Conservation (phyloP, 2,888 invertebrate genomes). For the Chorisops tibialis region DNA sequence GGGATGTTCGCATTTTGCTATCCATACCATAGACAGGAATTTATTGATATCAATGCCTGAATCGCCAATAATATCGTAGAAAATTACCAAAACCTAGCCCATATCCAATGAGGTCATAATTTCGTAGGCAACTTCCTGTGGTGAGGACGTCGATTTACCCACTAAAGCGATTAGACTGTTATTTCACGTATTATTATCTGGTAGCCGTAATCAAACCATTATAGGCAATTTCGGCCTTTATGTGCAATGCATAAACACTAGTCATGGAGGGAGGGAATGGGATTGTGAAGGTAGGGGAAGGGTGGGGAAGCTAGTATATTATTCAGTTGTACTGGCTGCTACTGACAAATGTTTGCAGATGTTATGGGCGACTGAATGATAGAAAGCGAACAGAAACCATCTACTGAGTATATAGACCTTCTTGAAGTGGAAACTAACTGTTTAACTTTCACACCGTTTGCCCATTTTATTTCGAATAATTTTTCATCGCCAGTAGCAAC, state of each 20-base stretch:
- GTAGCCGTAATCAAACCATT: constrained; percentile 99
- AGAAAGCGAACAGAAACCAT: too few relatives aligned
- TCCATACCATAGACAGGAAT: constrained; percentile 99
- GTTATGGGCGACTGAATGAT: too few relatives aligned
- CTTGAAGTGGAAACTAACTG: too few relatives aligned
- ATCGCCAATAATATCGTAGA: constrained; percentile 99
- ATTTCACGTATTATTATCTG: constrained; percentile 99
- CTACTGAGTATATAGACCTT: too few relatives aligned
- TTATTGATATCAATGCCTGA: constrained; percentile 99
- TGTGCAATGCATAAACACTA: constrained; percentile 95
- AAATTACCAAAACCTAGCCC: constrained; percentile 97
- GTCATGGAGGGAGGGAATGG: too few relatives aligned
- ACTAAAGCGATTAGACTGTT: constrained; percentile 99
- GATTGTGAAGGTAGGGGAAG: too few relatives aligned
- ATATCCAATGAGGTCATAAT: constrained; percentile 97
- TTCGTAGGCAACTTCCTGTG: constrained; percentile 94
- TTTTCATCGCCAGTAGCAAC: too few relatives aligned
- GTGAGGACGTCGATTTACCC: constrained; percentile 99
- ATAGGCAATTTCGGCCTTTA: constrained; percentile 99
- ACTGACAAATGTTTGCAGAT: too few relatives aligned
- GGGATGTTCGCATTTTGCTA: constrained; percentile 99
- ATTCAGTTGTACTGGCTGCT: too few relatives aligned
- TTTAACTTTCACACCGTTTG: too few relatives aligned
- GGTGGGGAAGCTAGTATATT: too few relatives aligned
- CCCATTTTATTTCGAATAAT: too few relatives aligned